Conservation (phyloP, 2,888 invertebrate species). For the Labia minor region DNA sequence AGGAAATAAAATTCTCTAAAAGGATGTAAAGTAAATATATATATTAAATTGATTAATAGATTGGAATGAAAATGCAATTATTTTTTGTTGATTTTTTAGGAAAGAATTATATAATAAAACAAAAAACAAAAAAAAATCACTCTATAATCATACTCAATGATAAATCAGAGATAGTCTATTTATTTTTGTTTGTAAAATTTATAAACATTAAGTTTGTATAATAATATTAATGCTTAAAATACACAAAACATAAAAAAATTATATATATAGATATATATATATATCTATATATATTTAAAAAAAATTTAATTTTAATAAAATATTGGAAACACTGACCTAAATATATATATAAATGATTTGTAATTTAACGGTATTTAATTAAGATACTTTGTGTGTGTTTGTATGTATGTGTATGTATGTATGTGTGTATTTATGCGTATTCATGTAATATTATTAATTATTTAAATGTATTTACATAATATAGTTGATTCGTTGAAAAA, state of each 20-base stretch:
- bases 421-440: no score
- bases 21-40: no score
- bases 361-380: neutral
- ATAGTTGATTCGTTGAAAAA: neutral
- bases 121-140: neutral
- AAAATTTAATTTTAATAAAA: neutral
- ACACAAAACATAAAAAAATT: conserved; percentile 1
- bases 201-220: conserved; percentile 7
- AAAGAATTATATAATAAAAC: neutral
- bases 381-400: neutral
- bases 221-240: conserved; percentile 5
- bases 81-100: neutral
- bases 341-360: neutral
- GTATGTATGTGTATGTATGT: no score
- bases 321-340: neutral
- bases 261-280: no score
- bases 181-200: conserved; percentile 13
- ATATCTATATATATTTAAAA: no score
- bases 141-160: neutral
- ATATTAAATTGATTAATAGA: no score
- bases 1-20: no score
- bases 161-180: neutral
- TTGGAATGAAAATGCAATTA: neutral
- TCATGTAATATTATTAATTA: no score
- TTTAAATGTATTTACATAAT: neutral